These are phyloP conservation scores for Trichacis sp. DNA, from an alignment of 2,888 invertebrate genomes.

Conservation along the genomic window DNA sequence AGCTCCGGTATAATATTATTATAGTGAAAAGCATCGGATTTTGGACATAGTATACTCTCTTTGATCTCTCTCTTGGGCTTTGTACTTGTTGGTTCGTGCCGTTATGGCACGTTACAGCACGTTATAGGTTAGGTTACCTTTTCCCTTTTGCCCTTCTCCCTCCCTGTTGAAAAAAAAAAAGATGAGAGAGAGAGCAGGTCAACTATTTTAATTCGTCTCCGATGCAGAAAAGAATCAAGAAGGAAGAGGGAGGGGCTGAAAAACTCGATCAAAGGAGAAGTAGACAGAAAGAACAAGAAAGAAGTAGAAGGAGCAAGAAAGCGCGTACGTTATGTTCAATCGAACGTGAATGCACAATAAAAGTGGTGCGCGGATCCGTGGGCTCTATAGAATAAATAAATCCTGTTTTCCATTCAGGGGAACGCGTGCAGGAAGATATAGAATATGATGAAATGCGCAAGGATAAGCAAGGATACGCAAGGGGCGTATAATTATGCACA, in stretches of 20 bases:
- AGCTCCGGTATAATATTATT: too few relatives aligned
- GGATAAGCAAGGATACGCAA: too few relatives aligned
- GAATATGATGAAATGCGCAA: too few relatives aligned
- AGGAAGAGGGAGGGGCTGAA: slow-evolving; percentile 19
- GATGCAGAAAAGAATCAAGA: slow-evolving; percentile 30
- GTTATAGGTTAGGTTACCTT: too few relatives aligned
- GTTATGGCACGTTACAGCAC: too few relatives aligned
- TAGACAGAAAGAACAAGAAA: slow-evolving; percentile 9
- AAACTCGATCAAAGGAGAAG: slow-evolving; percentile 43
- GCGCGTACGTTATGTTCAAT: slow-evolving; percentile 54
- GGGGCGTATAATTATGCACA: too few relatives aligned
- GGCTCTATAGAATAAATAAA: slow-evolving; percentile 56
- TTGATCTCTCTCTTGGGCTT: slow-evolving; percentile 24
- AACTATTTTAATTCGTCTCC: slow-evolving; percentile 47
- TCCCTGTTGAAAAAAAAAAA: too few relatives aligned
- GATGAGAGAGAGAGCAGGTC: too few relatives aligned
- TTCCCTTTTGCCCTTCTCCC: slow-evolving; percentile 5
- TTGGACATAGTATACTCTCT: slow-evolving; percentile 44
- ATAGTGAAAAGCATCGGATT: slow-evolving; percentile 44
- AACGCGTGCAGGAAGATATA: too few relatives aligned
- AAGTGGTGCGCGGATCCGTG: slow-evolving; percentile 49
- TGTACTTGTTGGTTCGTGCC: too few relatives aligned
- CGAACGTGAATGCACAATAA: slow-evolving; percentile 60
- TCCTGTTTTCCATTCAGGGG: slow-evolving; percentile 57
- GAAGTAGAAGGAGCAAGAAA: slow-evolving; percentile 21